Conservation (phyloP, 2,888 invertebrate genomes). For the Drosophila cracens region DNA sequence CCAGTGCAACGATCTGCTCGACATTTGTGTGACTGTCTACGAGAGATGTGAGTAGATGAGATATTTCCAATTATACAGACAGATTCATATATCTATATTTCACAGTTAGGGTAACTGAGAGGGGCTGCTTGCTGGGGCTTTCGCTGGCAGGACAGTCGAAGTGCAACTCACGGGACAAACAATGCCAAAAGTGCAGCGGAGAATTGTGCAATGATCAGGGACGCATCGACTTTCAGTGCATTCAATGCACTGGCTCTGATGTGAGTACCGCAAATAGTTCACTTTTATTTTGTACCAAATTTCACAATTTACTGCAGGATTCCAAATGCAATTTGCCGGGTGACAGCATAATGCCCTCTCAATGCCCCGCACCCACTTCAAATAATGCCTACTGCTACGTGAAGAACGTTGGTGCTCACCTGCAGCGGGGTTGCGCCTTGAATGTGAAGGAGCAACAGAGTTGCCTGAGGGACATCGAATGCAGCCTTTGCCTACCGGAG, state of each 20-base stretch:
- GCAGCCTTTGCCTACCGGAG: constrained; percentile 76
- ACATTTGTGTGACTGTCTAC: constrained; percentile 82
- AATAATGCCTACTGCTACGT: constrained; percentile 82
- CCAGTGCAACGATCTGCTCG: constrained; percentile 75
- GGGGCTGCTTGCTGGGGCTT: constrained; percentile 74
- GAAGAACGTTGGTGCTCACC: constrained; percentile 31
- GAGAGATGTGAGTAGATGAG: constrained; percentile 72
- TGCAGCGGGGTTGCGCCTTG: constrained; percentile 77
- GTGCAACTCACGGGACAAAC: constrained; percentile 55
- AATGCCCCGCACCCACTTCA: constrained; percentile 75
- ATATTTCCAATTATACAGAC: background rate
- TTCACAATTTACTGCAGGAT: constrained; percentile 46
- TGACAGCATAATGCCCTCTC: constrained; percentile 46
- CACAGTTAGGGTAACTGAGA: constrained; percentile 73
- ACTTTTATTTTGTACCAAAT: background rate
- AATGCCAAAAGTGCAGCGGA: constrained; percentile 78
- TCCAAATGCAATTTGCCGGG: constrained; percentile 60
- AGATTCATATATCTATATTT: too few relatives aligned
- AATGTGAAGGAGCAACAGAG: constrained; percentile 70
- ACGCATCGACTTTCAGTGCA: constrained; percentile 74
- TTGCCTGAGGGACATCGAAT: constrained; percentile 66
- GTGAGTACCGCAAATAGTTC: constrained; percentile 50
- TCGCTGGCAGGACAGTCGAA: constrained; percentile 66
- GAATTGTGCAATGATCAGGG: constrained; percentile 80
- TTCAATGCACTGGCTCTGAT: constrained; percentile 73